phyloP scores from a whole-genome alignment of 1,140 invertebrate species.

The Pseudomyrmex cubaensis region DNA sequence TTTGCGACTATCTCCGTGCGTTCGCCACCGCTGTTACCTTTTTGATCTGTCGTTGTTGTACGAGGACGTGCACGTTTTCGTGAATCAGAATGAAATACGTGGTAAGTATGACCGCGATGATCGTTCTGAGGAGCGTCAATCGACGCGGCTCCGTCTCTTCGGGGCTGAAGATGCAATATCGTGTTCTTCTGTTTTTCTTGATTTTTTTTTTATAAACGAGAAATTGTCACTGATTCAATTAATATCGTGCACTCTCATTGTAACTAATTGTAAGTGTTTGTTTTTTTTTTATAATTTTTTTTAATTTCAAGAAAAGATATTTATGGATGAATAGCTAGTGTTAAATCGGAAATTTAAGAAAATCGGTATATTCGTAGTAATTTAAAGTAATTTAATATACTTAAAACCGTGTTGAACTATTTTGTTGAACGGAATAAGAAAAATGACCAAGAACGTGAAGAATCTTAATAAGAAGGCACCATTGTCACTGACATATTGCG shows the following conservation, averaged over 20 bases:
- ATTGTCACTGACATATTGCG: slow-evolving; percentile 20
- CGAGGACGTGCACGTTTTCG: slow-evolving; percentile 14
- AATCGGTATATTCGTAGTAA: background rate
- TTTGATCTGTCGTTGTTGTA: background rate
- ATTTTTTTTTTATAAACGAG: background rate
- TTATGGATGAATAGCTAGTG: too few species aligned
- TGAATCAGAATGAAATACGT: slow-evolving; percentile 77
- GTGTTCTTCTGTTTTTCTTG: background rate
- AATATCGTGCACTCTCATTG: background rate
- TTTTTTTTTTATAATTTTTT: background rate
- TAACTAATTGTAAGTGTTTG: background rate
- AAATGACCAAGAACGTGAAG: background rate
- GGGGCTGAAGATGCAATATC: background rate
- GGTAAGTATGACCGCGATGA: slow-evolving; percentile 70
- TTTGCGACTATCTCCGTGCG: slow-evolving; percentile 72
- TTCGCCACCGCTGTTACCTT: slow-evolving; percentile 41
- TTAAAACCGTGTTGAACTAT: too few species aligned
- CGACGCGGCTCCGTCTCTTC: background rate
- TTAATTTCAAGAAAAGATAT: background rate
- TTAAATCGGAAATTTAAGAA: too few species aligned
- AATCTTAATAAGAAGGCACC: background rate
- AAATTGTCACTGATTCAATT: background rate
- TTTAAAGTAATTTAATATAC: slow-evolving; percentile 3
- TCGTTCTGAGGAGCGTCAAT: background rate
- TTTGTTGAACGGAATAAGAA: too few species aligned